Evolutionary conservation across 2,797 vertebrate species (phyloP), one percentile per base, ranked within the genome.

Genomic region (Lophotriccus pileatus): DNA sequence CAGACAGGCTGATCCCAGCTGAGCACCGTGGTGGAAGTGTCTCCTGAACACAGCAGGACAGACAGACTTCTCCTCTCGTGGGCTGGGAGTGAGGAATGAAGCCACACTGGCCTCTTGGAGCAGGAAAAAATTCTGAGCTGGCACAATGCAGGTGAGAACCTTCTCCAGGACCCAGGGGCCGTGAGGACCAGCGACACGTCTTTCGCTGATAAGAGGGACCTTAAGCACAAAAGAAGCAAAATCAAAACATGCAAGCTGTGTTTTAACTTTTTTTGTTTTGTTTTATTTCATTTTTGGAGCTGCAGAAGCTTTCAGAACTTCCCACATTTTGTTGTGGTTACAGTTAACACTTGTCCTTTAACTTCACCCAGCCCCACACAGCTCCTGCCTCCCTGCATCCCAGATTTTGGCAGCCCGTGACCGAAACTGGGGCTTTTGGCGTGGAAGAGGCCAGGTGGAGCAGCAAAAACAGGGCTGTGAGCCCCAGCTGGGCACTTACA

Each of bases 341-440:
- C 1, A 59, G 37, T 55, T 72, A 41, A 22, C 2, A 3, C 36
- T 34, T 34, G 76, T 74, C 70, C 37, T 69, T 87, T 47, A 46
- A 63, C 46, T 56, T 25, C 3, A 1, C 80, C 24, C 55, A 30
- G 59, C 66, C 83, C 87, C 87, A 25, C 14, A 5, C 49, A 25
- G 41, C 60, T 86, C 59, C 7, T 72, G 76, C 59, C 82, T 62
- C 84, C 46, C 84, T 1, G 41, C 4, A 89, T 2, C 94, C 97
- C 41, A 95, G 91, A 96, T 95, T 94, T 94, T 8, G 41, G 80
- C 47, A 22, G 67, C 93, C 86, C 1, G 22, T 93, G 93, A 75
- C 87, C 0, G 12, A 94, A 93, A 86, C 52, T 12, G 69, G 85
- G 63, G 59, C 37, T 90, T 92, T 92, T 80, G 56, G 41, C 32